A percentile compares a stretch with the other conserved stretches of the same genome.
Conservation (phyloP, 2,888 invertebrate species). For the Plusia festucae region DNA sequence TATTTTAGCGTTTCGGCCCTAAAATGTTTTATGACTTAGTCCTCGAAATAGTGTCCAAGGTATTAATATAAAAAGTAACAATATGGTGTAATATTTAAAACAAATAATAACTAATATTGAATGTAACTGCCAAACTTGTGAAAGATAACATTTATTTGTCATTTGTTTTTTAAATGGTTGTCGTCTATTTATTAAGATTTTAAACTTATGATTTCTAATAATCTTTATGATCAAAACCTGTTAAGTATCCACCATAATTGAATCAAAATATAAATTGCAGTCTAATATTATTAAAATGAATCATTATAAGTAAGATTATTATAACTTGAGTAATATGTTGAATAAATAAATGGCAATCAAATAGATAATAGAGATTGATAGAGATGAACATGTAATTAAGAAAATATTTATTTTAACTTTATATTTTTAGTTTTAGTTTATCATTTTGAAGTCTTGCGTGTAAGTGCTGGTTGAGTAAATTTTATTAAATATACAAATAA, state of each 20-base stretch:
- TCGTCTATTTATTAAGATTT: slow-evolving; percentile 29
- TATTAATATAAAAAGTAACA: slow-evolving; percentile 48
- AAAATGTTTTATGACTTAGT: slow-evolving; percentile 40
- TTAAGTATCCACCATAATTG: background rate
- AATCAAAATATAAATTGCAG: background rate
- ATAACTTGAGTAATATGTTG: background rate
- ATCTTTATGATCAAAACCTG: background rate
- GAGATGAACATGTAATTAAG: slow-evolving; percentile 50
- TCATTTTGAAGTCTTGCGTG: slow-evolving; percentile 52
- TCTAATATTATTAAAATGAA: background rate
- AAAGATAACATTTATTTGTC: slow-evolving; percentile 31
- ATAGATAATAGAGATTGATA: slow-evolving; percentile 56
- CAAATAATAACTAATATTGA: slow-evolving; percentile 34
- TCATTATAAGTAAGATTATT: background rate
- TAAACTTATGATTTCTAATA: background rate
- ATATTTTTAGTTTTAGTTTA: slow-evolving; percentile 48
- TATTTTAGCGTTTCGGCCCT: slow-evolving; percentile 41
- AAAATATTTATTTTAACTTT: slow-evolving; percentile 56
- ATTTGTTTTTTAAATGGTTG: slow-evolving; percentile 26
- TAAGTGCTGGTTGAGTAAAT: slow-evolving; percentile 39
- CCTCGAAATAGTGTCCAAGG: slow-evolving; percentile 58
- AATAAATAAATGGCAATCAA: slow-evolving; percentile 44
- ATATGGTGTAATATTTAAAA: slow-evolving; percentile 52
- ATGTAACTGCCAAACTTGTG: slow-evolving; percentile 72
- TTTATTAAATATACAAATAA: slow-evolving; percentile 39